phyloP scores from a whole-genome alignment of 2,113 vertebrate species.

The Choloepus hoffmanni region DNA sequence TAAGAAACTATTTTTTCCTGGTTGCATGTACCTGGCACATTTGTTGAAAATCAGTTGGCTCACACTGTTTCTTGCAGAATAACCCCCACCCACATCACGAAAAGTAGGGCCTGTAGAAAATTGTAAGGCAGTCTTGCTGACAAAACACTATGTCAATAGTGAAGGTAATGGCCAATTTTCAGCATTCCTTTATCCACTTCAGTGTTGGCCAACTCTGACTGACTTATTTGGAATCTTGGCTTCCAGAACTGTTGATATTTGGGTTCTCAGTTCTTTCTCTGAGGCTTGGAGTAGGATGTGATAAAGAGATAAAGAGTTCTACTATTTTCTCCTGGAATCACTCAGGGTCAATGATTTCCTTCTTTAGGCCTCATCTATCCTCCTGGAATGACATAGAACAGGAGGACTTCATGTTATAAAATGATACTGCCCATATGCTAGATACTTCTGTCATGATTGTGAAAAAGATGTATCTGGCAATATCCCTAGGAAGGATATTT shows the following conservation, averaged over 20 bases:
- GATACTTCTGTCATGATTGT: neutral
- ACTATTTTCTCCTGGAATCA: neutral
- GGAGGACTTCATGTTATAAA: neutral
- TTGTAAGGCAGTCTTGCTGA: neutral
- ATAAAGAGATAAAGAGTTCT: neutral
- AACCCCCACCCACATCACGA: neutral
- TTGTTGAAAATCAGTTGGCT: no score
- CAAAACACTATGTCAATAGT: neutral
- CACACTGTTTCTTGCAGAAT: neutral
- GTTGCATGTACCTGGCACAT: no score
- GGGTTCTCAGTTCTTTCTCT: neutral
- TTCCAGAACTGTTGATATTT: neutral
- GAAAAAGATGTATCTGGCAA: neutral
- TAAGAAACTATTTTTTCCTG: no score
- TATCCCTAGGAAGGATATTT: neutral
- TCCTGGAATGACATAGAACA: constrained; percentile 10
- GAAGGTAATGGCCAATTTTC: neutral
- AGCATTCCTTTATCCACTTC: constrained; percentile 13
- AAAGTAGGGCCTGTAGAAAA: neutral
- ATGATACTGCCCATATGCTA: neutral
- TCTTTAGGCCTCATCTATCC: neutral
- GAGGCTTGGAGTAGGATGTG: neutral
- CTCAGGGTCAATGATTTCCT: neutral
- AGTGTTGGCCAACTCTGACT: neutral
- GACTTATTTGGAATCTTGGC: neutral